A percentile compares a stretch with the other conserved stretches of the same genome.
These are phyloP conservation scores for Shargacucullia verbasci DNA, from an alignment of 2,888 invertebrate species.

Conservation along the genomic window DNA sequence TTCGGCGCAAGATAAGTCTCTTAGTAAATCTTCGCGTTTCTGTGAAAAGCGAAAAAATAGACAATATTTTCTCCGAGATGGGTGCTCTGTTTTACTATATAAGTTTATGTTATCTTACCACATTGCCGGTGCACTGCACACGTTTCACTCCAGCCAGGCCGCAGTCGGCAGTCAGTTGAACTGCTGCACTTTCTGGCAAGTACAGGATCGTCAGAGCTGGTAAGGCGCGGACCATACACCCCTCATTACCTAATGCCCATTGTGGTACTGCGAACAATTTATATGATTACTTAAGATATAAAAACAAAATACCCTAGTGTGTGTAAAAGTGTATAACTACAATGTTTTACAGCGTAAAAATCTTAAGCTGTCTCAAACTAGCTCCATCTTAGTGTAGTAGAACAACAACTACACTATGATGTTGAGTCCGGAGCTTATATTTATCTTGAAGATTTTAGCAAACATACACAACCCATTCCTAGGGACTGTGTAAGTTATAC, in stretches of 20 bases:
- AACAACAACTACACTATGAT: conserved; percentile 34
- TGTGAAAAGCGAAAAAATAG: conserved; percentile 66
- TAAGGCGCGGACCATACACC: conserved; percentile 92
- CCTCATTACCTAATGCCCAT: conserved; percentile 92
- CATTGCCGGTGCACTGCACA: conserved; percentile 93
- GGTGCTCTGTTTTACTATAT: neutral
- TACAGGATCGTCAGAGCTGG: conserved; percentile 93
- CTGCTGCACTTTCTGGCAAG: conserved; percentile 93
- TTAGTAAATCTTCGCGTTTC: conserved; percentile 90
- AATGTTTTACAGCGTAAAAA: conserved; percentile 13
- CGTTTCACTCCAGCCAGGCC: conserved; percentile 92
- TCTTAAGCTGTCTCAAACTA: conserved; percentile 39
- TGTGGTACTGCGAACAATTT: conserved; percentile 90
- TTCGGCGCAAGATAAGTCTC: conserved; percentile 89
- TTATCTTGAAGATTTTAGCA: conserved; percentile 38
- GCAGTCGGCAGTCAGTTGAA: conserved; percentile 93
- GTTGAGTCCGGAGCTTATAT: conserved; percentile 38
- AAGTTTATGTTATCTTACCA: conserved; percentile 84
- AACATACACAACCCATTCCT: conserved; percentile 11
- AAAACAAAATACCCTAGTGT: conserved; percentile 7
- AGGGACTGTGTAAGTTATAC: no score
- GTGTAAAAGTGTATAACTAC: conserved; percentile 5
- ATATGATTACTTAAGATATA: neutral
- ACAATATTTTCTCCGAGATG: neutral
- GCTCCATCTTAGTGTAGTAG: conserved; percentile 13